Evolutionary conservation across 2,113 vertebrate genomes (phyloP).

Genomic region (Urocynchramus pylzowi): DNA sequence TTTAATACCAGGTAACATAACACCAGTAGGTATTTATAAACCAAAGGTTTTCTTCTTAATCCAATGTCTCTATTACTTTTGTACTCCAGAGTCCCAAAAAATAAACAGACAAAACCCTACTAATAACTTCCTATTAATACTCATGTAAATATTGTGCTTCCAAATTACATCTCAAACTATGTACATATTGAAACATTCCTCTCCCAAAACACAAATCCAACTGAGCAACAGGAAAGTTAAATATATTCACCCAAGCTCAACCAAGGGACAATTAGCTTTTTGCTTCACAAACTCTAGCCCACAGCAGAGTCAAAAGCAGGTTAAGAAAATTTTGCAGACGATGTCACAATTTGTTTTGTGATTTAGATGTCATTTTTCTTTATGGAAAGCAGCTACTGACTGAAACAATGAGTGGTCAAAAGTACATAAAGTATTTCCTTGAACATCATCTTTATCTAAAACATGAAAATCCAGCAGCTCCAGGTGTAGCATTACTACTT

Average conservation of each 20-base stretch:
- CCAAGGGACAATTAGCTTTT: not conserved
- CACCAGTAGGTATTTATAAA: not conserved
- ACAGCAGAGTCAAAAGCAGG: not conserved
- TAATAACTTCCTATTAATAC: not conserved
- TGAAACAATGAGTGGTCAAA: fast-evolving
- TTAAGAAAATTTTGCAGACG: not conserved
- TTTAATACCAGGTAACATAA: not conserved
- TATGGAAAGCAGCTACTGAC: not conserved
- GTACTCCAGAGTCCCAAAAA: not conserved
- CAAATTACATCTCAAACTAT: not conserved
- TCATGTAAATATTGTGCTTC: not conserved
- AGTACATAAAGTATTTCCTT: not conserved
- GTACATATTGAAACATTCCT: not conserved
- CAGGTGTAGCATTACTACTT: not conserved
- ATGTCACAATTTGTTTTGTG: not conserved
- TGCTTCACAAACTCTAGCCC: not conserved
- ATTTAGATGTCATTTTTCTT: not conserved
- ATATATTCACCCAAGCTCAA: not conserved
- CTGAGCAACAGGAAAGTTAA: not conserved
- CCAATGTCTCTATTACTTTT: not conserved
- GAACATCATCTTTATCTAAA: not conserved
- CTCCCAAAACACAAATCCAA: not conserved
- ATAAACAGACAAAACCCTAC: not conserved
- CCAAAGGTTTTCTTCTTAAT: not conserved
- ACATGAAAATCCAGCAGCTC: not conserved